phyloP scores from a whole-genome alignment of 1,140 invertebrate species.

The Panagrolaimus sp. region DNA sequence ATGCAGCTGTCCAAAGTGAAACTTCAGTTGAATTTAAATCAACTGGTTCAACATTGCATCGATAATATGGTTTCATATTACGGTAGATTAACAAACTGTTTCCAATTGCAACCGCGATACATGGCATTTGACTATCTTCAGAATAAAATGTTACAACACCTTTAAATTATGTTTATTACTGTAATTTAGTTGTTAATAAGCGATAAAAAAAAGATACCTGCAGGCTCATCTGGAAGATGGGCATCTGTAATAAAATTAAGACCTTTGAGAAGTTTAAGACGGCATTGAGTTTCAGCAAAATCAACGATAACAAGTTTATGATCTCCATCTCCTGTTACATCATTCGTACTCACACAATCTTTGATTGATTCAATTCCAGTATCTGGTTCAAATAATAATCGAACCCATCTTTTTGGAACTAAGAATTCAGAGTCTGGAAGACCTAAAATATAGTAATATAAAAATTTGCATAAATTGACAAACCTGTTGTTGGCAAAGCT shows the following conservation, averaged over 20 bases:
- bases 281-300: neutral
- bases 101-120: neutral
- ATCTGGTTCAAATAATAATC: slow-evolving; percentile 2
- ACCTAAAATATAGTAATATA: too few species aligned
- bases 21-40: neutral
- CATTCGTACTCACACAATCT: neutral
- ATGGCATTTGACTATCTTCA: neutral
- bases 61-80: slow-evolving; percentile 10
- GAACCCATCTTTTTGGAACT: slow-evolving; percentile 5
- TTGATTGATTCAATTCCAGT: neutral
- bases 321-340: slow-evolving; percentile 9
- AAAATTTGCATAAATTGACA: too few species aligned
- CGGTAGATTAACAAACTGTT: slow-evolving; percentile 5
- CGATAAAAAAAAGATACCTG: neutral
- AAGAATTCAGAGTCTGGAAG: too few species aligned
- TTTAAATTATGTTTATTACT: too few species aligned
- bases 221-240: neutral
- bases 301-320: slow-evolving; percentile 4
- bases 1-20: neutral
- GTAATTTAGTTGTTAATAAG: too few species aligned
- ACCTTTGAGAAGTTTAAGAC: neutral
- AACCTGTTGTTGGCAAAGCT: too few species aligned
- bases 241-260: neutral
- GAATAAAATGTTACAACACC: slow-evolving; percentile 14
- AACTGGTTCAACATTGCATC: slow-evolving; percentile 6